Evolutionary conservation across 2,888 invertebrate species (phyloP), one percentile per base, ranked within the genome.

Genomic region (Didymodactylos carnosus): DNA sequence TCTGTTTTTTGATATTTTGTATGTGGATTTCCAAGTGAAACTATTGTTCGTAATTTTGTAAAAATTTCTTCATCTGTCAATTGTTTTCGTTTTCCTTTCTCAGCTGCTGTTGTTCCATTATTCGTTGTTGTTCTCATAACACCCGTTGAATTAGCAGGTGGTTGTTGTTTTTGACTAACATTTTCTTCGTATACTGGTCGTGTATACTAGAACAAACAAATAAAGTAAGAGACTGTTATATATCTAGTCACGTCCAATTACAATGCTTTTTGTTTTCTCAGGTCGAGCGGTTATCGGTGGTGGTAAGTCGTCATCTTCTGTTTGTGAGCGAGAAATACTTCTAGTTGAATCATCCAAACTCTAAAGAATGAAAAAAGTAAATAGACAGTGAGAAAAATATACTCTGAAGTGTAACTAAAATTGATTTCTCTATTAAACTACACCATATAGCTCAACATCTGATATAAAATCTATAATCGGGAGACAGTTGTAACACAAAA

Each of bases 1-100:
- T 97, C 95, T 89, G 97, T 91, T 86, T 95, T 97, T 51, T 93
- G 94, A 84, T 98, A 98, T 84, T 95, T 97, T 81, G 93, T 88
- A 86, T 94, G 95, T 39, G 98, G 98, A 87, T 98, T 95, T 27
- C 95, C 95, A 72, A 86, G 82, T 8, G 85, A 94, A 74, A 97
- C 97, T 82, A 98, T 97, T 78, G 92, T 92, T 80, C 94, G 88
- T 81, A 98, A 87, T 84, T 92, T 92, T 82, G 94, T 93, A 83
- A 97, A 87, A 80, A 98, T 95, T 84, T 97, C 95, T 82, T 94
- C 94, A 83, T 97, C 97, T 72, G 91, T 90, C 91, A 97, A 92
- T 86, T 95, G 95, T 87, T 94, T 94, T 35, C 62, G 62, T 62
- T 62, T 62, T 29, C 8, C 8, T 62, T 35, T 62, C 29, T 62